Base-by-base conservation (phyloP, 2,113 vertebrate species). In the Zosterops hypoxanthus region DNA sequence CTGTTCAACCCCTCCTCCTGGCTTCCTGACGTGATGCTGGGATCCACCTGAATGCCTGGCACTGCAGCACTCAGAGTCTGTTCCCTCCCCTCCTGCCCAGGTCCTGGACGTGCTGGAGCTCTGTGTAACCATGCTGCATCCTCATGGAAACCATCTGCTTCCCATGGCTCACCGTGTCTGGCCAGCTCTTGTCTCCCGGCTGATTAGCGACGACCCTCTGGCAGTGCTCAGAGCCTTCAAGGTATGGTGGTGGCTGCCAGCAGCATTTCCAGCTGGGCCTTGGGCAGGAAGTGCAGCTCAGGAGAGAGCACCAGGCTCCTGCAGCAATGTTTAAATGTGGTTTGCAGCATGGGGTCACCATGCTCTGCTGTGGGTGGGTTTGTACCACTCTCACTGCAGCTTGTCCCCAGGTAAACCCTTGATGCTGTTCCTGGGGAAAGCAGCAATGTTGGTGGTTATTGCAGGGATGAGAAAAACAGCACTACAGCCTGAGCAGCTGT, bases 161-260 rank as follows among this genome's bases (percentile, higher is more conserved):
- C 99, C 99, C 29, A 96, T 99, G 98, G 98, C 98, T 87, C 99
- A 99, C 79, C 98, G 98, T 59, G 98, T 97, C 93, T 99, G 99
- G 99, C 99, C 99, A 13, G 96, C 98, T 6, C 98, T 99, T 0
- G 97, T 99, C 46, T 97, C 97, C 71, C 98, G 99, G 82, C 98
- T 99, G 94, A 98, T 98, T 12, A 98, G 92, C 1, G 99, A 99
- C 2, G 98, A 99, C 94, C 99, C 99, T 5, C 95, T 99, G 71
- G 98, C 97, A 1, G 98, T 99, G 65, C 98, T 99, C 88, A 96
- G 98, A 96, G 99, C 99, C 92, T 99, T 99, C 96, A 98, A 98
- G 99, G 99, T 99, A 98, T 5, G 49, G 49, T 33, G 13, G 34
- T 2, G 4, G 14, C 56, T 88, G 86, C 92, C 84, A 68, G 17